phyloP scores from a whole-genome alignment of 2,113 vertebrate species.

The Cervus canadensis region DNA sequence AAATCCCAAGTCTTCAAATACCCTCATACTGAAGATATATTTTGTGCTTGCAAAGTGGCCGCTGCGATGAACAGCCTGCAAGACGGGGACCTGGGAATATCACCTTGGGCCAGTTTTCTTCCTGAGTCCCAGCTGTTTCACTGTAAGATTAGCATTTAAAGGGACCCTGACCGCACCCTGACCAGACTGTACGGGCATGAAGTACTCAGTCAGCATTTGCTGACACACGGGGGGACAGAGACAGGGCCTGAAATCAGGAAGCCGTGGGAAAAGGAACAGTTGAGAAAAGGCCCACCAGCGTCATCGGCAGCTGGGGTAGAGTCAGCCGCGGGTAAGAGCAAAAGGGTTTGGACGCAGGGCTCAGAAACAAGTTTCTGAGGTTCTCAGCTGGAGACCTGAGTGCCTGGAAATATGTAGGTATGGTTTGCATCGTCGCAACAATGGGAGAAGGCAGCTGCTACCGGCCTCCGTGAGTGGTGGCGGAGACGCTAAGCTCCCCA shows the following conservation, averaged over 20 bases:
- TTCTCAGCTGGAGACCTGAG: neutral
- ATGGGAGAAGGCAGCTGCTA: neutral
- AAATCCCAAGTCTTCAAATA: neutral
- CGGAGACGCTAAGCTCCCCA: neutral
- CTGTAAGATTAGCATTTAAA: neutral
- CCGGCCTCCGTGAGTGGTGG: neutral
- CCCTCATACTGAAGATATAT: neutral
- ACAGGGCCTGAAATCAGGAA: neutral
- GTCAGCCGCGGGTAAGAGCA: neutral
- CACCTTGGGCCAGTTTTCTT: neutral
- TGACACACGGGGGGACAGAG: neutral
- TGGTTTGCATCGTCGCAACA: neutral
- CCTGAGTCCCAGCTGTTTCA: neutral
- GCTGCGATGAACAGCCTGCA: neutral
- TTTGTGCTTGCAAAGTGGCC: neutral
- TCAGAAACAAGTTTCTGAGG: neutral
- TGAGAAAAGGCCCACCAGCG: neutral
- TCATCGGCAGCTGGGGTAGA: rapidly evolving
- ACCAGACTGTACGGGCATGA: rapidly evolving
- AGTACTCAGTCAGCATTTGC: rapidly evolving
- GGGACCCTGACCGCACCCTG: neutral
- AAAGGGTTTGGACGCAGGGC: no score
- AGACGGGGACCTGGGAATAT: neutral
- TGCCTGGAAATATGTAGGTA: rapidly evolving
- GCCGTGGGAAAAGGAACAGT: neutral